Percentiles rank a stretch among this genome's conserved stretches.
These are phyloP conservation scores for Muscina levida DNA, from an alignment of 2,888 invertebrate genomes.

Conservation along the genomic window DNA sequence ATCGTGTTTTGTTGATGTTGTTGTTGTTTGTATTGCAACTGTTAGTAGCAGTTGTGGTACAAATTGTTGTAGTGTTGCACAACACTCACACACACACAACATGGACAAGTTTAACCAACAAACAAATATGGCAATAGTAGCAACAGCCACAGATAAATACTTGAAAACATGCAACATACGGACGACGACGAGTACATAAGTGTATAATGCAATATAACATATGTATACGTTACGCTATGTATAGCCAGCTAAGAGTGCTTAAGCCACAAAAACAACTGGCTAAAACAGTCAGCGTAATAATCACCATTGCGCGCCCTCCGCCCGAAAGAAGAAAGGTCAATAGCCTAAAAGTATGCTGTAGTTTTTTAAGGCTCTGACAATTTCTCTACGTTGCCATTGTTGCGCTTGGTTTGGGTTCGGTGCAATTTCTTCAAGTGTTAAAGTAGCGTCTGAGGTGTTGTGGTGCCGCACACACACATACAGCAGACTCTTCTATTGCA, in stretches of 20 bases:
- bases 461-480: background rate
- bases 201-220: conserved; percentile 10
- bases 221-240: background rate
- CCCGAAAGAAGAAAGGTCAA: conserved; percentile 73
- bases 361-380: conserved; percentile 19
- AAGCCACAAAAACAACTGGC: conserved; percentile 9
- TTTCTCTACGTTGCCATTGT: conserved; percentile 46
- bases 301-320: too few species aligned
- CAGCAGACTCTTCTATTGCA: background rate
- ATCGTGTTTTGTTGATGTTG: background rate
- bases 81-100: too few species aligned
- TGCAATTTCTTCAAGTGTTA: conserved; percentile 31
- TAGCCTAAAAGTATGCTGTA: conserved; percentile 74
- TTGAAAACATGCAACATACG: conserved; percentile 55
- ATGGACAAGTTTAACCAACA: conserved; percentile 54
- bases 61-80: conserved; percentile 23
- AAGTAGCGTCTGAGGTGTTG: conserved; percentile 26
- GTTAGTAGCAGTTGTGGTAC: conserved; percentile 9
- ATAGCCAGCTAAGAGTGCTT: background rate
- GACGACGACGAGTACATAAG: conserved; percentile 42
- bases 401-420: conserved; percentile 19
- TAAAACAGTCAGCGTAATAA: conserved; percentile 29
- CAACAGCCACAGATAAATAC: conserved; percentile 55
- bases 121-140: conserved; percentile 47
- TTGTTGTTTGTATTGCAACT: background rate